These are phyloP conservation scores for Enteromius thamalakanensis DNA, from an alignment of 2,797 vertebrate species.

Conservation along the genomic window DNA sequence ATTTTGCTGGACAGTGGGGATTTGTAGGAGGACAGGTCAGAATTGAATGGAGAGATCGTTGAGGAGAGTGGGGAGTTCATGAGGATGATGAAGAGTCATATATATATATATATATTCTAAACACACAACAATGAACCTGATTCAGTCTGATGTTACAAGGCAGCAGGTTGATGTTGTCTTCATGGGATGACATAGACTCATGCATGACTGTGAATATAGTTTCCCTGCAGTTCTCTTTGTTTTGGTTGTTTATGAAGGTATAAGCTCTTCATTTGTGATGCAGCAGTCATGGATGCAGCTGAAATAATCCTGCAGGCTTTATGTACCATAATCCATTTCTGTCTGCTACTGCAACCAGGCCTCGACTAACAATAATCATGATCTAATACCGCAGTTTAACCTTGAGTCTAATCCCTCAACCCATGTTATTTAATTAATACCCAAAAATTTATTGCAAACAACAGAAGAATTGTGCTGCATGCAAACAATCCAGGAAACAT, in stretches of 20 bases:
- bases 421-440: background rate
- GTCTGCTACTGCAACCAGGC: background rate
- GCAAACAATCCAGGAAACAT: background rate
- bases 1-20: background rate
- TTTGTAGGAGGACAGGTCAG: background rate
- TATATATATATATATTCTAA: slow-evolving; percentile 40
- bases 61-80: background rate
- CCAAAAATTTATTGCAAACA: background rate
- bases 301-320: slow-evolving; percentile 34
- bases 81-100: background rate
- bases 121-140: slow-evolving; percentile 36
- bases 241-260: slow-evolving; percentile 11
- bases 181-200: slow-evolving; percentile 21
- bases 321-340: slow-evolving; percentile 23
- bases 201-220: background rate
- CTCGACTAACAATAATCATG: slow-evolving; percentile 31
- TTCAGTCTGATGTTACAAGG: slow-evolving; percentile 55
- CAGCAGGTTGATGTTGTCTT: slow-evolving; percentile 57
- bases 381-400: slow-evolving; percentile 31
- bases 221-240: slow-evolving; percentile 21
- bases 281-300: slow-evolving; percentile 4
- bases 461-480: background rate
- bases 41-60: background rate
- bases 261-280: slow-evolving; percentile 19
- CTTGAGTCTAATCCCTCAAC: slow-evolving; percentile 31